phyloP scores from a whole-genome alignment of 2,797 vertebrate species.

The Labroides dimidiatus region DNA sequence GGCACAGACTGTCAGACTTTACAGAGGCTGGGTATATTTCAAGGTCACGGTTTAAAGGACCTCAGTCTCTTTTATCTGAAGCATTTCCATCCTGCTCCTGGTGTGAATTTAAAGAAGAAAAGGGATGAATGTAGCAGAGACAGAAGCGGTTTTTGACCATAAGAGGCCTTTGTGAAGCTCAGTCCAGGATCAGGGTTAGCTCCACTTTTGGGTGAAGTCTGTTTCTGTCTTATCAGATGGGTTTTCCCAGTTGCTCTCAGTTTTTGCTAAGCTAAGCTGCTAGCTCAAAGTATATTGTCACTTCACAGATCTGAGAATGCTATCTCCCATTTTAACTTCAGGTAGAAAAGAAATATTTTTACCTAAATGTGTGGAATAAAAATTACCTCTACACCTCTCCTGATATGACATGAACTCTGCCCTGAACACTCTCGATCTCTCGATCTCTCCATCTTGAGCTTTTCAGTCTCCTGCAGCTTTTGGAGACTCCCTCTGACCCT shows the following conservation, averaged over 20 bases:
- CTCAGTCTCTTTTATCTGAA: too few relatives aligned
- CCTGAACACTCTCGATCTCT: not conserved
- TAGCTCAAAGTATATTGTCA: not conserved
- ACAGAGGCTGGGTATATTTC: too few relatives aligned
- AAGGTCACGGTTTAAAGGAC: too few relatives aligned
- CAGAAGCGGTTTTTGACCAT: too few relatives aligned
- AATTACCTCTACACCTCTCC: not conserved
- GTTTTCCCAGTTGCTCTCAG: not conserved
- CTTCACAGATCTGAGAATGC: not conserved
- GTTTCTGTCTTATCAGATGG: not conserved
- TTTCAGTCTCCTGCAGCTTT: conserved; percentile 31
- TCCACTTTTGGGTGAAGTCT: not conserved
- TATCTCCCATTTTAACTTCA: not conserved
- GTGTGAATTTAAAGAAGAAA: too few relatives aligned
- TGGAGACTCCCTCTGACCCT: conserved; percentile 40
- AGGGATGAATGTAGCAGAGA: too few relatives aligned
- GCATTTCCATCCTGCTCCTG: too few relatives aligned
- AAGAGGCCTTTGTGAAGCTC: too few relatives aligned
- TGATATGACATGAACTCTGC: conserved; percentile 3
- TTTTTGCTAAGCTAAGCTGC: conserved; percentile 4
- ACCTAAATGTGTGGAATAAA: not conserved
- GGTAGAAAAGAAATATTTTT: not conserved
- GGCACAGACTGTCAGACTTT: too few relatives aligned
- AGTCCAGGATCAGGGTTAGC: not conserved
- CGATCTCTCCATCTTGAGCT: conserved; percentile 24